A percentile compares a stretch with the other conserved stretches of the same genome.
These are phyloP conservation scores for Laticauda laticaudata DNA, from an alignment of 2,113 vertebrate genomes.

Conservation along the genomic window DNA sequence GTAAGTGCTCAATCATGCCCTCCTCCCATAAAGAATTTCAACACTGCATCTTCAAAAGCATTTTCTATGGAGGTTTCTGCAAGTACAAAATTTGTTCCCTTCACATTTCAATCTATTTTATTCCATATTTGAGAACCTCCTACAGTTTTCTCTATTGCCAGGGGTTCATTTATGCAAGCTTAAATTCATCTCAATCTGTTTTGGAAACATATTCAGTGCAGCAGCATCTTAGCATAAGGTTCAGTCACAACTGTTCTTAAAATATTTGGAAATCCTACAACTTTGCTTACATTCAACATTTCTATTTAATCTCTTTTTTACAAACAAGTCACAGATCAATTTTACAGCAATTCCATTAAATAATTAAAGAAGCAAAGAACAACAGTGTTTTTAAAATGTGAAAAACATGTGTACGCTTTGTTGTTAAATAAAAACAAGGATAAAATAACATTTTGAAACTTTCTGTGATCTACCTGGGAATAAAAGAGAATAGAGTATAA, in stretches of 20 bases:
- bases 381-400: neutral
- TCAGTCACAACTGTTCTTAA: neutral
- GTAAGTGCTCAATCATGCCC: too few relatives aligned
- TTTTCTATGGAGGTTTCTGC: neutral
- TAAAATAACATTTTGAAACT: neutral
- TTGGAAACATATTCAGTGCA: neutral
- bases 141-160: neutral
- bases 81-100: neutral
- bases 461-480: neutral
- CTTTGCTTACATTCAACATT: neutral
- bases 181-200: neutral
- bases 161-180: neutral
- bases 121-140: neutral
- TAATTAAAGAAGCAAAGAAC: slow-evolving; percentile 5
- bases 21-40: too few relatives aligned
- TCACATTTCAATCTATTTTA: neutral
- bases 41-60: neutral
- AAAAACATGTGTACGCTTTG: neutral
- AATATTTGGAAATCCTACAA: neutral
- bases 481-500: neutral
- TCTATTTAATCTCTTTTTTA: neutral
- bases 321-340: neutral
- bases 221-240: neutral
- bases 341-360: neutral
- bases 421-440: neutral